Conservation (phyloP, 2,888 invertebrate species). For the Melinopterus prodromus region DNA sequence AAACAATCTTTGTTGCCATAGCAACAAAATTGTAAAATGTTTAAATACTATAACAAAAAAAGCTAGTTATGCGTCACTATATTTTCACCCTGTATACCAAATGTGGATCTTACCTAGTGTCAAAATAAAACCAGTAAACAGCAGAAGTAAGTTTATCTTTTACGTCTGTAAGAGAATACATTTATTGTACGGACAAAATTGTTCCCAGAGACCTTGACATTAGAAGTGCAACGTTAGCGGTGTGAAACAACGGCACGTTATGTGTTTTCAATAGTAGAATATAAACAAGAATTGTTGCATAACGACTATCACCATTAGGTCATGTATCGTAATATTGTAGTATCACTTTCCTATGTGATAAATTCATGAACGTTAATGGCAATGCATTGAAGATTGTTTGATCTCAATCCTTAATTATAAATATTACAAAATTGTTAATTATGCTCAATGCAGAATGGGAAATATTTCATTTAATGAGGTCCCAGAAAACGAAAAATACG, state of each 20-base stretch:
- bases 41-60: too few species aligned
- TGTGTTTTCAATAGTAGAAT: neutral
- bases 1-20: too few species aligned
- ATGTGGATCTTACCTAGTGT: too few species aligned
- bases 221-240: neutral
- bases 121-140: neutral
- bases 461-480: too few species aligned
- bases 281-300: neutral
- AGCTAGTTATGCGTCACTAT: too few species aligned
- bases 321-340: neutral
- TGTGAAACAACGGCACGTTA: neutral
- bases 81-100: too few species aligned
- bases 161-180: neutral
- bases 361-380: neutral
- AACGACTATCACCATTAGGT: constrained; percentile 4
- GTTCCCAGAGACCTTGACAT: neutral
- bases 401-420: too few species aligned
- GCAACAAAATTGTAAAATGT: too few species aligned
- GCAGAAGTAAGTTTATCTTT: neutral
- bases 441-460: too few species aligned
- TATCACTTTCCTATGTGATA: neutral
- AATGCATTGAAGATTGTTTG: neutral
- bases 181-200: neutral
- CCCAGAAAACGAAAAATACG: too few species aligned
- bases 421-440: too few species aligned